Evolutionary conservation across 2,797 vertebrate genomes (phyloP).

Genomic region (Gouania willdenowi): DNA sequence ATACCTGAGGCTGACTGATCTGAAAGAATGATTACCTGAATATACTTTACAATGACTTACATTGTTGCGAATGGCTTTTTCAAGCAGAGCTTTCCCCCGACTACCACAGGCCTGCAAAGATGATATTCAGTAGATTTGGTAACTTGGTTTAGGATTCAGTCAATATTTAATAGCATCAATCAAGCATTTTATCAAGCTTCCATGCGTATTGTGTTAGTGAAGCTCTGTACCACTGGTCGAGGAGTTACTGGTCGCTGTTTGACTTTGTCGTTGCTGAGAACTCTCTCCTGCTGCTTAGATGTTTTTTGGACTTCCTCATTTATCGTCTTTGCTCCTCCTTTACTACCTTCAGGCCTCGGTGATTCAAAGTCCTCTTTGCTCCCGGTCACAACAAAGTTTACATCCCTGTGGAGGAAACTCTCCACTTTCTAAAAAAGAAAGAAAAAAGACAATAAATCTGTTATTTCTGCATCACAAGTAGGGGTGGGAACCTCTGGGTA

Average conservation of each 20-base stretch:
- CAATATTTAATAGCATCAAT: too few relatives aligned
- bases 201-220: not conserved
- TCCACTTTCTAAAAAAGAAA: slow-evolving; percentile 69
- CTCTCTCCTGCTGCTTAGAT: slow-evolving; percentile 17
- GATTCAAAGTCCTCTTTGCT: slow-evolving; percentile 63
- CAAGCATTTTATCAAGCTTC: too few relatives aligned
- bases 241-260: slow-evolving; percentile 39
- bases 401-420: slow-evolving; percentile 90
- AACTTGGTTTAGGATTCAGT: too few relatives aligned
- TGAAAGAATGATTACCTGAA: too few relatives aligned
- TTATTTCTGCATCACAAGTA: too few relatives aligned
- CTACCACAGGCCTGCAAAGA: slow-evolving; percentile 75
- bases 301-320: slow-evolving; percentile 13
- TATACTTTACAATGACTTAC: slow-evolving; percentile 65
- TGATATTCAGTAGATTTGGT: not conserved
- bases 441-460: not conserved
- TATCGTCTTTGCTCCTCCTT: slow-evolving; percentile 7
- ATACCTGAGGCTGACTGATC: too few relatives aligned
- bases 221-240: slow-evolving; percentile 49
- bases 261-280: slow-evolving; percentile 10
- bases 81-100: slow-evolving; percentile 83
- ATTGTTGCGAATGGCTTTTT: slow-evolving; percentile 85
- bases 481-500: too few relatives aligned
- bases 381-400: slow-evolving; percentile 83
- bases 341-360: slow-evolving; percentile 1